Conservation (phyloP, 2,797 vertebrate genomes). For the Carcharodon carcharias region DNA sequence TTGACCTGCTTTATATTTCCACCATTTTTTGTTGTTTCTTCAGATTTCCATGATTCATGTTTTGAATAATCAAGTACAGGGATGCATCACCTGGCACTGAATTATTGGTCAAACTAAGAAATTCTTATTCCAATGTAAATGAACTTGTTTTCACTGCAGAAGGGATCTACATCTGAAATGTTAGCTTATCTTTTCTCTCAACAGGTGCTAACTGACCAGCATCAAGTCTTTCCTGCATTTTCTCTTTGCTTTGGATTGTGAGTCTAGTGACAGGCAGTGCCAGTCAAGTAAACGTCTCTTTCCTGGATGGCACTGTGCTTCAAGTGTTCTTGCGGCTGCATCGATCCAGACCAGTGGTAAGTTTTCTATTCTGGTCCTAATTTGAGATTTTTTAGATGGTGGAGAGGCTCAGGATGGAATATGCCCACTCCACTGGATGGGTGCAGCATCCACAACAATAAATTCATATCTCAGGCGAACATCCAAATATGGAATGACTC, state of each 20-base stretch:
- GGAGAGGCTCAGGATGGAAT: neutral
- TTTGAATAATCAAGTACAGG: neutral
- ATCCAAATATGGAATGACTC: neutral
- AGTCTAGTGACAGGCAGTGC: neutral
- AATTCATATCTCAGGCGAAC: neutral
- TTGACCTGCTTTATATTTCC: neutral
- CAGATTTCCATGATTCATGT: neutral
- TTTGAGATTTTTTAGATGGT: neutral
- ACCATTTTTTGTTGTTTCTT: neutral
- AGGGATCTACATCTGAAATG: neutral
- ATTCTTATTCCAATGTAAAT: neutral
- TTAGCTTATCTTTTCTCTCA: neutral
- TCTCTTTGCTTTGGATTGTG: neutral
- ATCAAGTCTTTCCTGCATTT: neutral
- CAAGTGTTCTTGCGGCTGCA: neutral
- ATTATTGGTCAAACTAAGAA: neutral
- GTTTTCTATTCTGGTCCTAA: neutral
- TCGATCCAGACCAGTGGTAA: neutral
- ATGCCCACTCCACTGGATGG: no score
- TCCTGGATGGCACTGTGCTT: neutral
- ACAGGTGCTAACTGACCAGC: neutral
- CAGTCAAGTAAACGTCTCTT: neutral
- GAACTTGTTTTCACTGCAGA: neutral
- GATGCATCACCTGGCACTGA: neutral
- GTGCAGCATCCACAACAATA: neutral